Percentiles rank a stretch among this genome's conserved stretches.
Evolutionary conservation across 2,888 invertebrate genomes (phyloP).

Genomic region (Meloe dianella): DNA sequence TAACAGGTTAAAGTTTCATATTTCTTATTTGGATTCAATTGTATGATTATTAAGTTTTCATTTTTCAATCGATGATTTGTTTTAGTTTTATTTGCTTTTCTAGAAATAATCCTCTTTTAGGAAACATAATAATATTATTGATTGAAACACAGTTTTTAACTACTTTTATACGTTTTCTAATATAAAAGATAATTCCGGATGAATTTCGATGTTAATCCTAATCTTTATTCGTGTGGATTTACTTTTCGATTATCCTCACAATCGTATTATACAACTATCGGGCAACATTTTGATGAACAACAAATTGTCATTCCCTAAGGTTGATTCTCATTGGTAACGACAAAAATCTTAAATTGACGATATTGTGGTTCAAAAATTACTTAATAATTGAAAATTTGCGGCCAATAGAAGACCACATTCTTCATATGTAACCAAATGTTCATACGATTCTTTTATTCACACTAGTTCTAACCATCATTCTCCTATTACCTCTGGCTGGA

Average conservation of each 20-base stretch:
- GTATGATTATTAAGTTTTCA: neutral
- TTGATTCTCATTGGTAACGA: too few species aligned
- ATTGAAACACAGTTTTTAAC: neutral
- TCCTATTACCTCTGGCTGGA: too few species aligned
- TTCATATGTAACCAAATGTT: too few species aligned
- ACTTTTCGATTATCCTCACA: neutral
- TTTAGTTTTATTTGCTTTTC: neutral
- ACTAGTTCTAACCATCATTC: too few species aligned
- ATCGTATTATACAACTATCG: neutral
- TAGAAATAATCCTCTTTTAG: neutral
- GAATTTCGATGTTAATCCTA: constrained; percentile 1
- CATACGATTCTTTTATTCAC: too few species aligned
- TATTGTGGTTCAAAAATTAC: too few species aligned
- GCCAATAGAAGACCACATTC: too few species aligned
- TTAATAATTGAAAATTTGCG: too few species aligned
- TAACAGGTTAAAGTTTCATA: constrained; percentile 27
- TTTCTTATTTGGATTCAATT: constrained; percentile 5
- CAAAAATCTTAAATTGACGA: too few species aligned
- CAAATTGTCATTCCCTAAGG: too few species aligned
- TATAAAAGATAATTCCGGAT: neutral
- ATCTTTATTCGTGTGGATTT: neutral
- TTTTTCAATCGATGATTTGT: neutral
- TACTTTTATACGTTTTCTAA: neutral
- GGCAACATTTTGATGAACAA: neutral
- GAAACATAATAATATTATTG: neutral